Base-by-base conservation (phyloP, 2,797 vertebrate genomes). In the Onychomys arenicola region DNA sequence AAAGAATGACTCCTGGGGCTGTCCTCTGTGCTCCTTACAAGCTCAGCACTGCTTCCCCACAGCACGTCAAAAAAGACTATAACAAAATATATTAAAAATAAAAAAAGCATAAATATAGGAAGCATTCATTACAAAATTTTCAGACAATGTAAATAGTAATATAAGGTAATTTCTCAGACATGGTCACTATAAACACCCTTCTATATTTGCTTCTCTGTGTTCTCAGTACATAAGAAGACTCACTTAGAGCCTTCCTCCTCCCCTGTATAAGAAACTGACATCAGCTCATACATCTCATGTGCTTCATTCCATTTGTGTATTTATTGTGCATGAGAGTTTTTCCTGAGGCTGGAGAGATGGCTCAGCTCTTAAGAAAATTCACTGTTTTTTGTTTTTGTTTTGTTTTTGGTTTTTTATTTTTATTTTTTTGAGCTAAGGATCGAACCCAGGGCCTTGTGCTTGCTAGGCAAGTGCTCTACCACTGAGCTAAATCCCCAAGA, bases 121-220 rank as follows among this genome's bases (percentile, higher is more conserved):
- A 29, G 8, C 57, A 25, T 52, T 95, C 17, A 55, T 85, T 82
- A 19, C 85, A 85, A 94, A 91, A 77, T 34, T 85, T 95, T 85
- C 25, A 81, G 7, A 84, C 13, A 93, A 57, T 8, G 49, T 29
- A 78, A 27, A 40, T 21, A 84, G 59, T 93, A 92, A 92, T 12
- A 71, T 93, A 94, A 96, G 27, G 13, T 6, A 5, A 95, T 89
- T 59, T 21, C 69, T 93, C 43, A 71, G 75, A 92, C 75, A 46
- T 55, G 89, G 40, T 3, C 17, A n/a, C 10, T 76, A 49, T 81
- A 92, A 91, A 40, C 40, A 89, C n/a, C 27, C 16, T 65, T n/a
- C 40, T 69, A 9, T 4, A 55, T 73, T 89, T 46, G 3, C 7
- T 80, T 90, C 76, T 7, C 40, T 80, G 40, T 29, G 43, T 69